These are phyloP conservation scores for Prunella himalayana DNA, from an alignment of 2,113 vertebrate species.

Conservation along the genomic window DNA sequence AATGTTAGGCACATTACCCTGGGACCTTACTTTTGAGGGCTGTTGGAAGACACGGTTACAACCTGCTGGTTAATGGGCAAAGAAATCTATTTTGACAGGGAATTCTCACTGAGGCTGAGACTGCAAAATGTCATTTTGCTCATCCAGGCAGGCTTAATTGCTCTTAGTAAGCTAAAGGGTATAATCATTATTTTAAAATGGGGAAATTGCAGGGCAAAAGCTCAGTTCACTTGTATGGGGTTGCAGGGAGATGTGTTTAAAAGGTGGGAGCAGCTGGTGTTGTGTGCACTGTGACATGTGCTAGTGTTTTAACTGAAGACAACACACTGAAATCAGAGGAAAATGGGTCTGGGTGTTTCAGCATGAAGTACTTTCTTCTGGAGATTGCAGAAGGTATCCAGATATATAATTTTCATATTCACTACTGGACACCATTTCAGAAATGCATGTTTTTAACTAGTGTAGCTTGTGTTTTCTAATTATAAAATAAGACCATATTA, in stretches of 20 bases:
- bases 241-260: not conserved
- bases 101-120: not conserved
- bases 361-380: not conserved
- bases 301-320: not conserved
- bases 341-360: not conserved
- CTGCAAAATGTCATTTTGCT: not conserved
- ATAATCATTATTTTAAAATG: not conserved
- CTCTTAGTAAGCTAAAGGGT: not conserved
- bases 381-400: not conserved
- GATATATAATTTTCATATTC: not conserved
- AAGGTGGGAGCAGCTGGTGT: not conserved
- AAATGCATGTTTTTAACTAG: not conserved
- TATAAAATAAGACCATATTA: not conserved
- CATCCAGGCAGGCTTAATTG: not conserved
- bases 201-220: not conserved
- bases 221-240: fast-evolving
- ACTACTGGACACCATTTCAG: not conserved
- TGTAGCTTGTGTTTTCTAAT: not conserved
- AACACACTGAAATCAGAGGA: not conserved
- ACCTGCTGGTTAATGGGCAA: not conserved
- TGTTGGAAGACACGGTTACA: not conserved
- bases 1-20: not conserved
- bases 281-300: not conserved
- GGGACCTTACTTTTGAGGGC: not conserved
- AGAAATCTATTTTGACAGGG: not conserved